Base-by-base conservation (phyloP, 2,888 invertebrate genomes). In the Horisme vitalbata region DNA sequence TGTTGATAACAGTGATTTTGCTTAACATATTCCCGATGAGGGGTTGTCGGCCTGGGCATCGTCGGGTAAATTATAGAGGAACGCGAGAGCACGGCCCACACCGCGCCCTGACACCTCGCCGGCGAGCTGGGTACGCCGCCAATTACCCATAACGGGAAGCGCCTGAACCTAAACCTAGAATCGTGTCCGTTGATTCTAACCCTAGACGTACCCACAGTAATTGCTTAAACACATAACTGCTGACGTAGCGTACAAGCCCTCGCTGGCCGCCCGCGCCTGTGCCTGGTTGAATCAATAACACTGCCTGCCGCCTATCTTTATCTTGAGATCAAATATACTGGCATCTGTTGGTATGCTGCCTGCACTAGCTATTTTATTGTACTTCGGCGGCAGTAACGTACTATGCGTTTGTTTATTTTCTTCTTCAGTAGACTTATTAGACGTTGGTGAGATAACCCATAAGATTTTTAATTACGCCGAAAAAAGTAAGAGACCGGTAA, bases 161-260 rank as follows among this genome's bases (percentile, higher is more conserved):
- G 59, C 65, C 68, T 68, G 65, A 69, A 65, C 55, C 67, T 61
- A 54, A 61, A 58, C 61, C 55, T 59, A 52, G 61, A 61, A 33
- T 45, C 28, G 34, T 33, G 38, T 38, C 45, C 13, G 33, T 28
- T 36, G 26, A n/a, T n/a, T 30, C 12, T 23, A 11, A 32, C 41
- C 57, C 61, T 59, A 59, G 62, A 66, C 62, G 63, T 70, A 63
- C 69, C 62, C 63, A 68, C 61, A 70, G 76, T 85, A 83, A 86
- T 84, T 81, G 79, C 80, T 79, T 79, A 79, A 83, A 79, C 77
- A 80, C 74, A 75, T 79, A 83, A 79, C 69, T 70, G 71, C 70
- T 14, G 30, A 30, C 45, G 46, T 43, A 38, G 33, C 39, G 45
- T 44, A 47, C 58, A 60, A 61, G 68, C 71, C 74, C n/a, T n/a